Base-by-base conservation (phyloP, 2,797 vertebrate species). In the Linurgus olivaceus region DNA sequence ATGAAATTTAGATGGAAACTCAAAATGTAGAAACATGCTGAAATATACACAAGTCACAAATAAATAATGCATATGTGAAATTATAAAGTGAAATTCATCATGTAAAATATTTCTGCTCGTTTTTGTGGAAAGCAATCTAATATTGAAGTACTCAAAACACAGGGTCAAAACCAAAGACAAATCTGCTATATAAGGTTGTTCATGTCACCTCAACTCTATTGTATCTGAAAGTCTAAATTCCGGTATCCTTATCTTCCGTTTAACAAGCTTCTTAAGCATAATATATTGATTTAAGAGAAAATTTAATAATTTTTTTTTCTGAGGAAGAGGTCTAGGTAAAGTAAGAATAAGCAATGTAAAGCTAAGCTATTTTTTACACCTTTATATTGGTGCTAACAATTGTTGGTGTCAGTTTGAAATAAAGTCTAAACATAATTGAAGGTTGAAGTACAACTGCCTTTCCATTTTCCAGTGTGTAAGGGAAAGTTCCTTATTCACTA, bases 1-100 rank as follows among this genome's bases (percentile, higher is more conserved):
- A 87, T 88, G 51, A 96, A 93, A 93, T 96, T 89, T 59, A 86
- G 42, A 66, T 68, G 47, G 26, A 96, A 47, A 89, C 13, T 50
- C 6, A 79, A 76, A 76, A 67, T 52, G 23, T 50, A 77, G 18
- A 91, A 92, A 55, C 48, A 2, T 62, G 13, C 31, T 45, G 42
- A 31, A 63, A 77, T 68, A 70, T 5, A 11, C 13, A 78, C 3
- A 55, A 67, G 52, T 45, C 31, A 47, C 7, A 87, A 94, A 73
- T 67, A 91, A 59, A 26, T 45, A 86, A 50, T 5, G 24, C 31
- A 78, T 55, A 28, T 67, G 21, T 73, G n/a, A n/a, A n/a, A n/a
- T n/a, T n/a, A 50, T 54, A 44, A 62, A 87, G 65, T 73, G 48
- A 94, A 94, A 17, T 57, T 72, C 9, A 77, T 9, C 12, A 61